Evolutionary conservation across 2,113 vertebrate species (phyloP).

Genomic region (Scomber colias): DNA sequence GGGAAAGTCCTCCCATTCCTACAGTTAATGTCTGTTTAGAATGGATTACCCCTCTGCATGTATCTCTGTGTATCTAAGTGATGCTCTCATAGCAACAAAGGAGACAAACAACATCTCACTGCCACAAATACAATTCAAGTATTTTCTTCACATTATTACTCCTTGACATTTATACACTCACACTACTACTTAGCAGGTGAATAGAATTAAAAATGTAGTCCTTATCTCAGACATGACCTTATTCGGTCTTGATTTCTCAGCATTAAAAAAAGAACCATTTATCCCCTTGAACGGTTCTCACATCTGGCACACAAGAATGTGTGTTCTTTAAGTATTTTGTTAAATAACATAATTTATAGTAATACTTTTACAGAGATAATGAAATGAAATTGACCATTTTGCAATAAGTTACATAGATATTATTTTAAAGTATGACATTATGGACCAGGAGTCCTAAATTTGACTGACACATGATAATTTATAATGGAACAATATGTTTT

Average conservation of each 20-base stretch:
- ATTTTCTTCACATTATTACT: background rate
- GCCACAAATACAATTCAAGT: slow-evolving; percentile 2
- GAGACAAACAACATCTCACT: background rate
- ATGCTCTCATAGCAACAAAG: background rate
- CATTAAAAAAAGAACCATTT: background rate
- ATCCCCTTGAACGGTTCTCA: background rate
- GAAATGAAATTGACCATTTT: background rate
- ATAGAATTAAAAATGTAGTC: background rate
- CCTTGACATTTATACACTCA: background rate
- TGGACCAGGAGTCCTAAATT: background rate
- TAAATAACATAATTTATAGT: slow-evolving; percentile 10
- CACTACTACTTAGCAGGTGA: background rate
- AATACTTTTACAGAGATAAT: slow-evolving; percentile 9
- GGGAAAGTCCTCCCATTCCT: too few species aligned
- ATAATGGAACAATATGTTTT: background rate
- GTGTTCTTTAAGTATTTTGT: slow-evolving; percentile 13
- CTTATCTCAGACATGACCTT: background rate
- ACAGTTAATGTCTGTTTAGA: background rate
- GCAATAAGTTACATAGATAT: background rate
- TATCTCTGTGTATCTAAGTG: background rate
- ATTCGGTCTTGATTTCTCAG: slow-evolving; percentile 8
- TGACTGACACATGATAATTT: background rate
- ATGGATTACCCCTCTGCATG: background rate
- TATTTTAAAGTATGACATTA: background rate
- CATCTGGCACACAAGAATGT: background rate